A percentile compares a stretch with the other conserved stretches of the same genome.
phyloP scores from a whole-genome alignment of 2,797 vertebrate species.

The Iguana delicatissima region DNA sequence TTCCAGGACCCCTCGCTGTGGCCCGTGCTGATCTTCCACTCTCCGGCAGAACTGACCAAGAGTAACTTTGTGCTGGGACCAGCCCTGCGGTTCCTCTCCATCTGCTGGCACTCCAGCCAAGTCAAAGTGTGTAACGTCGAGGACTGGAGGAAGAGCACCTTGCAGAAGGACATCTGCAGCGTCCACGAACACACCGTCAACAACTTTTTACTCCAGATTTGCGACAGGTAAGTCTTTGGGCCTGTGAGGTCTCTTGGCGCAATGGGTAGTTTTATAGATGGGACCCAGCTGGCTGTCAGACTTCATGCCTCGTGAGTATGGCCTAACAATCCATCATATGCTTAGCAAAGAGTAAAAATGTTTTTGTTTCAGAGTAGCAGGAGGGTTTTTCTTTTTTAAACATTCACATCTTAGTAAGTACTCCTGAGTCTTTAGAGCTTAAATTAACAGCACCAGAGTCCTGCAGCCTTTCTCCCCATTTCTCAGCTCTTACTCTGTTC shows the following conservation, averaged over 20 bases:
- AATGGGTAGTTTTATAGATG: neutral
- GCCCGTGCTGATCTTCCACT: constrained; percentile 87
- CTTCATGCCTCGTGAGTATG: too few relatives aligned
- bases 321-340: neutral
- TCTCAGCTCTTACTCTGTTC: neutral
- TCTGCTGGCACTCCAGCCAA: constrained; percentile 93
- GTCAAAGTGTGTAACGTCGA: constrained; percentile 96
- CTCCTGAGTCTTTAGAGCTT: neutral
- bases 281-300: neutral
- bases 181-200: constrained; percentile 87
- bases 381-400: neutral
- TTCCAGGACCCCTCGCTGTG: constrained; percentile 91
- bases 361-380: neutral
- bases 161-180: constrained; percentile 93
- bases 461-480: neutral
- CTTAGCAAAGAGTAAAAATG: neutral
- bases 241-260: neutral
- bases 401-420: neutral
- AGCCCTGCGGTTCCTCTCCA: constrained; percentile 85
- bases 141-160: constrained; percentile 91
- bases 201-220: constrained; percentile 88
- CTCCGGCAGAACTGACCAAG: constrained; percentile 86
- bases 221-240: constrained; percentile 76
- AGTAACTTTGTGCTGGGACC: constrained; percentile 91
- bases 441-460: neutral